Base-by-base conservation (phyloP, 64 coral and sea anemone species). In the Stylophora pistillata region DNA sequence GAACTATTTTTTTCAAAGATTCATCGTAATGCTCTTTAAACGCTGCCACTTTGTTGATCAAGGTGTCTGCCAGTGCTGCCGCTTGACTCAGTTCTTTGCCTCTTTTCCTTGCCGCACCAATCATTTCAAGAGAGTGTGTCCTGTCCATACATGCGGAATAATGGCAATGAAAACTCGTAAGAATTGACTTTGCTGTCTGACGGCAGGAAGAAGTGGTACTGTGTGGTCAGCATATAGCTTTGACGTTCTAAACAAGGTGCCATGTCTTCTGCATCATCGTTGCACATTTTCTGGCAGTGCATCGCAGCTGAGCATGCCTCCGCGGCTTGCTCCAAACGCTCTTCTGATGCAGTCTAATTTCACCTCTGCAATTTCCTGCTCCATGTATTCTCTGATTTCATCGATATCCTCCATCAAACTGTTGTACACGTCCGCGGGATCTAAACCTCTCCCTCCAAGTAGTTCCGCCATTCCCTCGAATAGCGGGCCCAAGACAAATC, bases 141-240 rank as follows among this genome's bases (percentile, higher is more conserved):
- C 30, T 72, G 26, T 30, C 70, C 70, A 30, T 72, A 72, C 70
- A 72, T 72, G 30, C 70, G 70, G 26, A 72, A 72, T 27, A 72
- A 29, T 30, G 70, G 70, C 10, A 72, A 27, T 11, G 70, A 21
- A 16, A 21, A 23, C 70, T 72, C 70, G 21, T 72, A 72, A 1
- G 70, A 72, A 30, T 27, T 72, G 25, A 23, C 70, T 23, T 33
- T 29, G 70, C 9, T 11, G 70, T 72, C 70, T 30, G 26, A 16
- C 30, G 70, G 70, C 70, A 72, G 25, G 70, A 72, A 72, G 70
- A 72, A 72, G 70, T 72, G 70, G 70, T 72, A 72, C 70, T 72
- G 70, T 23, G 27, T 5, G 9, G 6, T 30, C 26, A 72, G 12
- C 70, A 73, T 33, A 72, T 72, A 30, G 26, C 25, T 0, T 23